phyloP scores from a whole-genome alignment of 2,797 vertebrate genomes.

The Apodemus agrarius region DNA sequence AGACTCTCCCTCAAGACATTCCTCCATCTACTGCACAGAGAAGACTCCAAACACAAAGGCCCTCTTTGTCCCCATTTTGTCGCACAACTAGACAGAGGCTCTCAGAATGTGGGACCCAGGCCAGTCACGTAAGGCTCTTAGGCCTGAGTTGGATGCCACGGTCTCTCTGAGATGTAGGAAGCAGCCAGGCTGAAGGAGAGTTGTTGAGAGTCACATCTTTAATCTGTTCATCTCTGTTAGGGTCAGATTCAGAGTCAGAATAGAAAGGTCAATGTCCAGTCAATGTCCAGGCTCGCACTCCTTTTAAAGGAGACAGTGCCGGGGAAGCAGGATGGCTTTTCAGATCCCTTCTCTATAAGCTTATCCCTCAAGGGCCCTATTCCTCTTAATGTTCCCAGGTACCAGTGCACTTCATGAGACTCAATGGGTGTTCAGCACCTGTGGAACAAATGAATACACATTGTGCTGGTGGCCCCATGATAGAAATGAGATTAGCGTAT shows the following conservation, averaged over 20 bases:
- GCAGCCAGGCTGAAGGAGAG: background rate
- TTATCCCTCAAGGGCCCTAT: background rate
- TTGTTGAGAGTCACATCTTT: background rate
- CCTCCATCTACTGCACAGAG: background rate
- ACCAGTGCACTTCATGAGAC: background rate
- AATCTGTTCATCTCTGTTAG: background rate
- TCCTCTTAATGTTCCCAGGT: constrained; percentile 6
- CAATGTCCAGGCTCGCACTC: background rate
- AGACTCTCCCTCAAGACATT: background rate
- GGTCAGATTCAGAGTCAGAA: background rate
- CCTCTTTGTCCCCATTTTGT: background rate
- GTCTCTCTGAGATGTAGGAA: background rate
- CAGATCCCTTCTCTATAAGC: background rate
- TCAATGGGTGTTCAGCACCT: background rate
- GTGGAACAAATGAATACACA: background rate
- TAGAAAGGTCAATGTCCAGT: background rate
- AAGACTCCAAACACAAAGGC: background rate
- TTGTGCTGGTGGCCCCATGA: background rate
- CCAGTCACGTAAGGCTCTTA: background rate
- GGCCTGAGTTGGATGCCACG: background rate
- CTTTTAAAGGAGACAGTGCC: constrained; percentile 13
- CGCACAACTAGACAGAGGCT: background rate
- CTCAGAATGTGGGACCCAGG: background rate
- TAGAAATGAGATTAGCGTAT: background rate
- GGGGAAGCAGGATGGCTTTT: background rate